phyloP scores from a whole-genome alignment of 2,888 invertebrate genomes.

The Schrankia costaestrigalis region DNA sequence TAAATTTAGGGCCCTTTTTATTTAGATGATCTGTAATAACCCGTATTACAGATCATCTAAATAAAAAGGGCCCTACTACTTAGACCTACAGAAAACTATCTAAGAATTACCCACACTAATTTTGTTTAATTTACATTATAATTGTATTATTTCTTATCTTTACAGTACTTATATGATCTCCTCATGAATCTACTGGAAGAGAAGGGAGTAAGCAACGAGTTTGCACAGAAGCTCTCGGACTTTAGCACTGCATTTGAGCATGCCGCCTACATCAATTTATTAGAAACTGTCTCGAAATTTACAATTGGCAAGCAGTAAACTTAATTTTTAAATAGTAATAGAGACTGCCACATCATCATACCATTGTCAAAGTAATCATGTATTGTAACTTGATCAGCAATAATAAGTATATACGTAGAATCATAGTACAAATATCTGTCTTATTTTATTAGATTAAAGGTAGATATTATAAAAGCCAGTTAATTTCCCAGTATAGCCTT shows the following conservation, averaged over 20 bases:
- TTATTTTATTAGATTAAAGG: too few relatives aligned
- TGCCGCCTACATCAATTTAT: constrained; percentile 91
- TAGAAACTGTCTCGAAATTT: constrained; percentile 93
- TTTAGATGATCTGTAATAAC: too few relatives aligned
- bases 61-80: too few relatives aligned
- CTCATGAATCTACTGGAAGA: constrained; percentile 97
- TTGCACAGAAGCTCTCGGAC: constrained; percentile 92
- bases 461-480: too few relatives aligned
- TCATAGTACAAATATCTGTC: too few relatives aligned
- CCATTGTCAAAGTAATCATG: too few relatives aligned
- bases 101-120: not conserved
- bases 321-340: constrained; percentile 8
- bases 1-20: too few relatives aligned
- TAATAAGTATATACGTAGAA: too few relatives aligned
- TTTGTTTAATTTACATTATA: constrained; percentile 1
- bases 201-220: constrained; percentile 96
- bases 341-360: constrained; percentile 7
- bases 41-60: too few relatives aligned
- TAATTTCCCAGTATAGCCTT: too few relatives aligned
- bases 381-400: too few relatives aligned
- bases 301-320: constrained; percentile 81
- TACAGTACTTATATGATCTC: constrained; percentile 95
- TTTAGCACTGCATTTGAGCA: constrained; percentile 97
- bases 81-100: too few relatives aligned
- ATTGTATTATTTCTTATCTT: constrained; percentile 34